These are phyloP conservation scores for Channa striata DNA, from an alignment of 2,797 vertebrate genomes.

Conservation along the genomic window DNA sequence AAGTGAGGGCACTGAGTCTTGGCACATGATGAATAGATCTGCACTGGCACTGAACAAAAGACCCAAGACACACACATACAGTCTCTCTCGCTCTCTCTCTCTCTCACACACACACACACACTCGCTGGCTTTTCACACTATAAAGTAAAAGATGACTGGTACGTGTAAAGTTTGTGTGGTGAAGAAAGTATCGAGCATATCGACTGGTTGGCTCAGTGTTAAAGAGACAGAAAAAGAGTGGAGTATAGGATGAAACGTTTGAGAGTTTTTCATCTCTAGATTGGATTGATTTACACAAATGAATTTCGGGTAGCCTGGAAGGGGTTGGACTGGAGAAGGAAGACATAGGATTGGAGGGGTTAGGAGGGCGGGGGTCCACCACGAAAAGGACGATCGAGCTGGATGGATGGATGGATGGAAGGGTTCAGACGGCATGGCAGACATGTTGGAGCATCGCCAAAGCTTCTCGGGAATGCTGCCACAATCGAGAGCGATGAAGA, in stretches of 20 bases:
- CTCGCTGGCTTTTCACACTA: slow-evolving; percentile 35
- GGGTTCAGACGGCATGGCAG: slow-evolving; percentile 65
- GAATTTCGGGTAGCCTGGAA: slow-evolving; percentile 31
- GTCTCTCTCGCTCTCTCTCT: not conserved
- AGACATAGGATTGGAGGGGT: slow-evolving; percentile 36
- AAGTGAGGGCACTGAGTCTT: slow-evolving; percentile 76
- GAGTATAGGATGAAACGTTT: not conserved
- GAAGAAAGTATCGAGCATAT: slow-evolving; percentile 9
- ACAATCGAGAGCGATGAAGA: slow-evolving; percentile 50
- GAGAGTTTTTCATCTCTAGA: slow-evolving; percentile 3
- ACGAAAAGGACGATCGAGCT: slow-evolving; percentile 49
- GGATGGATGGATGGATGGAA: slow-evolving; percentile 39
- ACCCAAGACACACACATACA: slow-evolving; percentile 35
- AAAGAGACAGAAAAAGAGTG: not conserved
- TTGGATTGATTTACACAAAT: slow-evolving; percentile 26
- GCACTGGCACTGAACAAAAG: slow-evolving; percentile 68
- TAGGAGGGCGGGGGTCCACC: slow-evolving; percentile 41
- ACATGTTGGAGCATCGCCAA: slow-evolving; percentile 72
- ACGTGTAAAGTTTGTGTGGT: slow-evolving; percentile 37
- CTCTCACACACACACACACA: slow-evolving; percentile 17
- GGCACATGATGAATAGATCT: slow-evolving; percentile 80
- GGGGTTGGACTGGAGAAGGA: slow-evolving; percentile 39
- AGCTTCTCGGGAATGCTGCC: slow-evolving; percentile 66
- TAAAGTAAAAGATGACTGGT: slow-evolving; percentile 32
- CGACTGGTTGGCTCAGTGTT: slow-evolving; percentile 22